phyloP scores from a whole-genome alignment of 2,797 vertebrate genomes.

The Alca torda region DNA sequence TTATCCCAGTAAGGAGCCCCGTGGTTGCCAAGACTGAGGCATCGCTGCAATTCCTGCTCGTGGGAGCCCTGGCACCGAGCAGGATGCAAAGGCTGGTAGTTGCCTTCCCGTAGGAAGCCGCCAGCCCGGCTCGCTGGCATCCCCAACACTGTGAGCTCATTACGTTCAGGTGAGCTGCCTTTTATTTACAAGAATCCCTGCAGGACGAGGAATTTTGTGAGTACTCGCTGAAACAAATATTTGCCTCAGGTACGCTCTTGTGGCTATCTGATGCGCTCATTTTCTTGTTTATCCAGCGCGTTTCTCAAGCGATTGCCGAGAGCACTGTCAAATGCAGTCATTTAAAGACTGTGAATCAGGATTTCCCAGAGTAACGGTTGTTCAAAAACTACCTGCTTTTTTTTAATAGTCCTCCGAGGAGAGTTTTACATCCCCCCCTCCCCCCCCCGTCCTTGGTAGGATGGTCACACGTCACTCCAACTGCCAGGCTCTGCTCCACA shows the following conservation, averaged over 20 bases:
- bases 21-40: background rate
- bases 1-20: background rate
- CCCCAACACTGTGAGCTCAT: fast-evolving
- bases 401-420: background rate
- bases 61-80: background rate
- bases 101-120: background rate
- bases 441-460: background rate
- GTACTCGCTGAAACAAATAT: background rate
- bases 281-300: background rate
- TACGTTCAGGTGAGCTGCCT: background rate
- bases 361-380: background rate
- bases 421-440: background rate
- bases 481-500: background rate
- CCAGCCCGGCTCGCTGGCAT: background rate
- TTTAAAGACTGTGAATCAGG: background rate
- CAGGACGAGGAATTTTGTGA: background rate
- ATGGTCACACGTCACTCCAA: background rate
- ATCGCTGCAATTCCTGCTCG: fast-evolving
- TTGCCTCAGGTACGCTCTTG: background rate
- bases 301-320: background rate
- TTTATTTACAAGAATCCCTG: background rate
- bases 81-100: background rate
- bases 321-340: background rate
- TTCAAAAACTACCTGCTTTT: background rate
- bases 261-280: background rate